Evolutionary conservation across 1,140 invertebrate genomes (phyloP).

Genomic region (Lepidurus couesii): DNA sequence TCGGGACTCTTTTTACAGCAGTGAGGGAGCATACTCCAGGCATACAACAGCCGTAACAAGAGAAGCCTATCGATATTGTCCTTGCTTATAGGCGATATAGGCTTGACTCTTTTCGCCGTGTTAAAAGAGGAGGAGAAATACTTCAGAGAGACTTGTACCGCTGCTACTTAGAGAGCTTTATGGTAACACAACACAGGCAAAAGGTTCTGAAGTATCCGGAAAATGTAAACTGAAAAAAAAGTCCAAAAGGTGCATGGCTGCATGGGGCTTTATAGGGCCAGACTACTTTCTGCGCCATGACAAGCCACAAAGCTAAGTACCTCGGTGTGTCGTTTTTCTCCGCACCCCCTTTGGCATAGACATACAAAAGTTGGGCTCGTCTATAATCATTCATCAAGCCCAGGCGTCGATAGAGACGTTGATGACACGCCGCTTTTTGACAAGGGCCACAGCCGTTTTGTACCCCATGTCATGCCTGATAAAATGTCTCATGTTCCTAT

Average conservation of each 20-base stretch:
- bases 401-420: slow-evolving; percentile 20
- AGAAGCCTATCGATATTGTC: background rate
- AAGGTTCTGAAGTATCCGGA: background rate
- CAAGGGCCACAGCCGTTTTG: slow-evolving; percentile 8
- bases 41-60: background rate
- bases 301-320: slow-evolving; percentile 21
- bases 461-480: background rate
- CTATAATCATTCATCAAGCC: background rate
- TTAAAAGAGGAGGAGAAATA: background rate
- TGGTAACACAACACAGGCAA: background rate
- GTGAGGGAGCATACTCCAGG: background rate
- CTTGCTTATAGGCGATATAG: background rate
- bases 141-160: background rate
- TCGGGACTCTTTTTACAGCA: background rate
- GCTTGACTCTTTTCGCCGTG: background rate
- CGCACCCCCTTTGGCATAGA: slow-evolving; percentile 1
- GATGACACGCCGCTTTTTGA: slow-evolving; percentile 21
- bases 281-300: background rate
- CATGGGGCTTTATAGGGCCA: background rate
- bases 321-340: slow-evolving; percentile 18
- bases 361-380: background rate
- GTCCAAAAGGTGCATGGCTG: background rate
- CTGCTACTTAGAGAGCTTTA: background rate
- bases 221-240: background rate
- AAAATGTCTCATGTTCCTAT: background rate